Percentiles rank a stretch among this genome's conserved stretches.
phyloP scores from a whole-genome alignment of 2,888 invertebrate species.

The Volucella zonaria region DNA sequence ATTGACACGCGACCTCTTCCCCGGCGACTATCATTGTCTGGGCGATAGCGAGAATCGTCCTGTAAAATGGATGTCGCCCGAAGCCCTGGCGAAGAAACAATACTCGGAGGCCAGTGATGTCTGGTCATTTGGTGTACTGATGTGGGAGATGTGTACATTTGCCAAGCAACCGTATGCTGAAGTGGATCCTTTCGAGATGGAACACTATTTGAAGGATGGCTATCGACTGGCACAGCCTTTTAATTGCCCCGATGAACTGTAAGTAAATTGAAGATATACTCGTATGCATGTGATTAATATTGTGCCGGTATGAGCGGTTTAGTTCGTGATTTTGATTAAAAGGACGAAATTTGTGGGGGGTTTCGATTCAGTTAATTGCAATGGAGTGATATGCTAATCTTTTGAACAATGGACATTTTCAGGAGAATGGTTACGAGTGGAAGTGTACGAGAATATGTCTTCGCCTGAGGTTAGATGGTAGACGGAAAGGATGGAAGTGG shows the following conservation, averaged over 20 bases:
- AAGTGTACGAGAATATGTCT: too few species aligned
- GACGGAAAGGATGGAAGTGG: too few species aligned
- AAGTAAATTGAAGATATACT: constrained; percentile 83
- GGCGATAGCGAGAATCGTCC: constrained; percentile 97
- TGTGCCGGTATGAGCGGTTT: not conserved
- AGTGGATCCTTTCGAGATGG: constrained; percentile 96
- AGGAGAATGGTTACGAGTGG: too few species aligned
- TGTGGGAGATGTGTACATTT: constrained; percentile 96
- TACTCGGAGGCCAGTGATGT: constrained; percentile 95
- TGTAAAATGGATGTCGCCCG: constrained; percentile 96
- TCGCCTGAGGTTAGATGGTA: too few species aligned
- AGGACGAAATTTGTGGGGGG: not conserved
- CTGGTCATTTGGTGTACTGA: constrained; percentile 97
- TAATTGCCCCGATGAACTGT: constrained; percentile 98
- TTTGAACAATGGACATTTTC: too few species aligned
- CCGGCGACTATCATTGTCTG: constrained; percentile 95
- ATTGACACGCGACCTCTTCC: constrained; percentile 94
- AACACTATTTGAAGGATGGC: constrained; percentile 92
- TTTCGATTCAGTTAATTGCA: not conserved
- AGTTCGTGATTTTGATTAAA: not conserved
- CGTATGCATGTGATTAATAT: not conserved
- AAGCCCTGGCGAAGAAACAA: constrained; percentile 91
- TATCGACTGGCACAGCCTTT: constrained; percentile 95
- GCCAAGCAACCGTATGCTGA: constrained; percentile 95
- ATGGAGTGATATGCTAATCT: too few species aligned